Conservation (phyloP, 1,140 invertebrate genomes). For the Lordiphosa collinella region DNA sequence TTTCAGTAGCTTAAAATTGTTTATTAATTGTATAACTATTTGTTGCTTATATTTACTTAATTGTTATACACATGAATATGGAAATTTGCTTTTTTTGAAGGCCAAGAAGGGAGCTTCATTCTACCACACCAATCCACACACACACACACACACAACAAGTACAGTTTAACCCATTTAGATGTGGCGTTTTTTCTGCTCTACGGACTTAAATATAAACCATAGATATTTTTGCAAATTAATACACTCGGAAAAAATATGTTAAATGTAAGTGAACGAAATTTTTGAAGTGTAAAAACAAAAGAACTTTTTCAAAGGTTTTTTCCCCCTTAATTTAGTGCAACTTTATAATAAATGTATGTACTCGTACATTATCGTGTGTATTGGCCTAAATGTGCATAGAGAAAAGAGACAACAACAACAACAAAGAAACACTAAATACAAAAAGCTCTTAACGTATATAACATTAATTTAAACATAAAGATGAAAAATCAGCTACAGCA, state of each 20-base stretch:
- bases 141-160: constrained; percentile 14
- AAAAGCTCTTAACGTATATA: constrained; percentile 37
- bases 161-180: constrained; percentile 35
- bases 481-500: not conserved
- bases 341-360: constrained; percentile 43
- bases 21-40: constrained; percentile 65
- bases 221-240: constrained; percentile 77
- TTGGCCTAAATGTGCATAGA: constrained; percentile 35
- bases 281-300: constrained; percentile 45
- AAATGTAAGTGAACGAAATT: constrained; percentile 58
- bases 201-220: constrained; percentile 52
- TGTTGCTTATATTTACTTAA: constrained; percentile 58
- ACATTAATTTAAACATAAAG: constrained; percentile 5
- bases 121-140: not conserved
- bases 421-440: constrained; percentile 8
- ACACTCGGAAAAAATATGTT: constrained; percentile 56
- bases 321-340: constrained; percentile 33
- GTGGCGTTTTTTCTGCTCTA: constrained; percentile 70
- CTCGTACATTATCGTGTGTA: constrained; percentile 17
- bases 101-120: constrained; percentile 4
- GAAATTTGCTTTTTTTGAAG: constrained; percentile 7
- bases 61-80: constrained; percentile 29
- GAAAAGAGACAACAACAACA: constrained; percentile 23
- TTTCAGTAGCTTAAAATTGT: constrained; percentile 66
- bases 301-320: constrained; percentile 41